phyloP scores from a whole-genome alignment of 2,113 vertebrate species.

The Caloenas nicobarica region DNA sequence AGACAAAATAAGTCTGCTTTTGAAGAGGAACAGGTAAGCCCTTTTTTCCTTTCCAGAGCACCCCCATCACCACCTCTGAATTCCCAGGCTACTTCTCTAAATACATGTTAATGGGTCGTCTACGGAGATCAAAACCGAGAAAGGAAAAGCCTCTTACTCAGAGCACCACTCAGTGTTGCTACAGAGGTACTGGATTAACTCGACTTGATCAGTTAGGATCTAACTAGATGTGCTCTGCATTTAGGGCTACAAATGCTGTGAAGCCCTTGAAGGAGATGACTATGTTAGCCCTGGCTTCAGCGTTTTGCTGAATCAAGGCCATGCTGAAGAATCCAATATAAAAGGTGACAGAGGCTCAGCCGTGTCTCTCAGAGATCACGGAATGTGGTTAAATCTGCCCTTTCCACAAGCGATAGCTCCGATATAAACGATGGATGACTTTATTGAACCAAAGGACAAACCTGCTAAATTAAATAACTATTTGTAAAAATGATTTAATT shows the following conservation, averaged over 20 bases:
- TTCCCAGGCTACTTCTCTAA: not conserved
- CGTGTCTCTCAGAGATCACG: not conserved
- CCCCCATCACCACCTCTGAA: not conserved
- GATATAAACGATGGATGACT: conserved; percentile 4
- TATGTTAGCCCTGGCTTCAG: not conserved
- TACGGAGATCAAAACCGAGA: not conserved
- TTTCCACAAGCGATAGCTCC: not conserved
- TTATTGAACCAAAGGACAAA: conserved; percentile 24
- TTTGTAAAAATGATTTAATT: conserved; percentile 35
- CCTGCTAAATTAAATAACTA: conserved; percentile 34
- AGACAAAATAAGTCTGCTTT: not conserved
- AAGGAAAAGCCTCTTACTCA: not conserved
- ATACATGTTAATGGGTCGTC: not conserved
- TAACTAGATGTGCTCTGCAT: not conserved
- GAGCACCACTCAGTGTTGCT: not conserved
- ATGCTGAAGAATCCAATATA: not conserved
- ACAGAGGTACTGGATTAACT: not conserved
- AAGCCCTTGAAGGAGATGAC: not conserved
- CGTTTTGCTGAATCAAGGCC: not conserved
- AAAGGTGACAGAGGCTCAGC: not conserved
- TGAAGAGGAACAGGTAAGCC: not conserved
- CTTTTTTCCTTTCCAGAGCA: not conserved
- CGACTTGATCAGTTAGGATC: not conserved
- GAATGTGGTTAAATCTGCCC: not conserved
- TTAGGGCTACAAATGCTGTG: not conserved